These are phyloP conservation scores for Tupaia chinensis DNA, from an alignment of 2,113 vertebrate genomes.

Conservation along the genomic window DNA sequence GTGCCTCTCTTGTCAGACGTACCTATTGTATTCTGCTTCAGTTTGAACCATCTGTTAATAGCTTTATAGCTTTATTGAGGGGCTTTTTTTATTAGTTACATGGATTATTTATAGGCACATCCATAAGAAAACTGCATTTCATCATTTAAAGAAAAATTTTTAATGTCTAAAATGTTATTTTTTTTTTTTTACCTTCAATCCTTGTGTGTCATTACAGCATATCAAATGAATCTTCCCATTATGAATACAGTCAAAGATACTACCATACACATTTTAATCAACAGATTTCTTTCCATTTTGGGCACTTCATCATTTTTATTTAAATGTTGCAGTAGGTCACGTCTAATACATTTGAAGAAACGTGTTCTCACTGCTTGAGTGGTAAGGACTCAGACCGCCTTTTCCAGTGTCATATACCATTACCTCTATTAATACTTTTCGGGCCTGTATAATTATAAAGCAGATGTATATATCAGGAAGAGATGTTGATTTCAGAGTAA, in stretches of 20 bases:
- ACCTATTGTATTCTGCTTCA: constrained; percentile 4
- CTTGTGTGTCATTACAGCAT: too few species aligned
- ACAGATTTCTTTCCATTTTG: too few species aligned
- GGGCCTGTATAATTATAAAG: constrained; percentile 56
- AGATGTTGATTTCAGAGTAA: constrained; percentile 84
- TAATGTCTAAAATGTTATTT: too few species aligned
- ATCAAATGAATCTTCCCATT: too few species aligned
- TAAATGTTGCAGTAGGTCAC: constrained; percentile 35
- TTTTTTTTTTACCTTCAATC: too few species aligned
- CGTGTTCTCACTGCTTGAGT: not conserved
- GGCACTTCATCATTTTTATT: constrained; percentile 49
- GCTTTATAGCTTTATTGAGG: constrained; percentile 27
- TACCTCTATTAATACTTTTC: not conserved
- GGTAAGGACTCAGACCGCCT: not conserved
- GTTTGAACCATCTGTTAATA: constrained; percentile 26
- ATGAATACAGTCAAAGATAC: too few species aligned
- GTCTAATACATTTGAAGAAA: constrained; percentile 11
- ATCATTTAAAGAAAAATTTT: not conserved
- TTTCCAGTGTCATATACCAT: constrained; percentile 17
- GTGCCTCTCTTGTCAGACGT: constrained; percentile 35
- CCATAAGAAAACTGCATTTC: constrained; percentile 41
- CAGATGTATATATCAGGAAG: constrained; percentile 75
- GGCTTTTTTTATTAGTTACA: not conserved
- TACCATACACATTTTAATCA: too few species aligned
- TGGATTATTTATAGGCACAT: constrained; percentile 62